phyloP scores from a whole-genome alignment of 2,888 invertebrate genomes.

The Lasioglossum figueresi region DNA sequence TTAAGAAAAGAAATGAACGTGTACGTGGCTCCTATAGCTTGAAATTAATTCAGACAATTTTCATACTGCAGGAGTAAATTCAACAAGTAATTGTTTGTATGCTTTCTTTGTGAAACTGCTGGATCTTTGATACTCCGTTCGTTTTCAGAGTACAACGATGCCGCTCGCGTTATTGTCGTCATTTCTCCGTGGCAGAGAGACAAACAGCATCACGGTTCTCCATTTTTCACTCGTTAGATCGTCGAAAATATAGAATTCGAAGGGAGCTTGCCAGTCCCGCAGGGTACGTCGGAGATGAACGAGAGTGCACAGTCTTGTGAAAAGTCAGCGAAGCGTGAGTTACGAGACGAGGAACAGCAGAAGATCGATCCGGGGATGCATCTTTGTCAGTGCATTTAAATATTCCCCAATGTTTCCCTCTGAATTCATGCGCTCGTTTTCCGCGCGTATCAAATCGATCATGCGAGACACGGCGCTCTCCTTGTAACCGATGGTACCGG shows the following conservation, averaged over 20 bases:
- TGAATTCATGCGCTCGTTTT: background rate
- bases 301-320: slow-evolving; percentile 15
- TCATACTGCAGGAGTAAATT: too few relatives aligned
- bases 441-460: slow-evolving; percentile 6
- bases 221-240: slow-evolving; percentile 1
- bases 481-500: background rate
- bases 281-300: background rate
- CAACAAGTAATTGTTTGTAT: background rate
- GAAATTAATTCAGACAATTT: too few relatives aligned
- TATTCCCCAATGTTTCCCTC: slow-evolving; percentile 4
- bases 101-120: background rate
- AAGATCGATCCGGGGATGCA: slow-evolving; percentile 10
- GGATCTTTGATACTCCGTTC: background rate
- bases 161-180: background rate
- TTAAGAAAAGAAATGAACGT: too few relatives aligned
- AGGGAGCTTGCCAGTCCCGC: background rate
- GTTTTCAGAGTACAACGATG: background rate
- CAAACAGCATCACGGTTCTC: background rate
- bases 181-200: background rate
- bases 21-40: too few relatives aligned
- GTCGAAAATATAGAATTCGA: background rate
- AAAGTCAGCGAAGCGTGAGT: slow-evolving; percentile 14
- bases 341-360: slow-evolving; percentile 1
- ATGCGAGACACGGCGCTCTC: background rate
- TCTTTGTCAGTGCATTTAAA: slow-evolving; percentile 12